Evolutionary conservation across 2,888 invertebrate genomes (phyloP).

Genomic region (Volucella bombylans): DNA sequence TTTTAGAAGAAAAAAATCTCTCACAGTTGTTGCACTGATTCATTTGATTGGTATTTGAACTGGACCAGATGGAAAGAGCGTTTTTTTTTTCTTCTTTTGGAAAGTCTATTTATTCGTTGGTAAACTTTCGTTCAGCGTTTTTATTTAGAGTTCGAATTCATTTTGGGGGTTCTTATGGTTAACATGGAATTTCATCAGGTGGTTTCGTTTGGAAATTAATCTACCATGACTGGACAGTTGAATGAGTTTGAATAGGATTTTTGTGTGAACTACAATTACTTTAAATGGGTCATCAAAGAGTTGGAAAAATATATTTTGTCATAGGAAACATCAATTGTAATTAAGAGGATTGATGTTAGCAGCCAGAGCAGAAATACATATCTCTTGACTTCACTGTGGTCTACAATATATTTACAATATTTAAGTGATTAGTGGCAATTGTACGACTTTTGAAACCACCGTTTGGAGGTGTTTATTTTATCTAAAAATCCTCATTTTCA

Average conservation of each 20-base stretch:
- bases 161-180: constrained; percentile 2
- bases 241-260: constrained; percentile 6
- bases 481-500: no score
- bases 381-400: no score
- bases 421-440: no score
- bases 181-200: constrained; percentile 22
- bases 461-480: no score
- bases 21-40: background rate
- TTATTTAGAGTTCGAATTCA: constrained; percentile 16
- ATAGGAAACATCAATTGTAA: no score
- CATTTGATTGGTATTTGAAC: constrained; percentile 30
- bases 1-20: background rate
- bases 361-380: no score
- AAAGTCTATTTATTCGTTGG: constrained; percentile 19
- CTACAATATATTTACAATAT: no score
- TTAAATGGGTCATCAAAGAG: no score
- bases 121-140: constrained; percentile 7
- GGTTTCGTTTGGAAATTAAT: constrained; percentile 12
- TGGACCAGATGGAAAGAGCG: constrained; percentile 40
- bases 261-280: background rate
- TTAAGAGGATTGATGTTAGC: no score
- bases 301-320: no score
- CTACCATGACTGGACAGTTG: constrained; percentile 3
- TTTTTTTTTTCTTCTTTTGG: constrained; percentile 11
- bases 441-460: no score